phyloP scores from a whole-genome alignment of 2,797 vertebrate genomes.

The Furcifer pardalis region DNA sequence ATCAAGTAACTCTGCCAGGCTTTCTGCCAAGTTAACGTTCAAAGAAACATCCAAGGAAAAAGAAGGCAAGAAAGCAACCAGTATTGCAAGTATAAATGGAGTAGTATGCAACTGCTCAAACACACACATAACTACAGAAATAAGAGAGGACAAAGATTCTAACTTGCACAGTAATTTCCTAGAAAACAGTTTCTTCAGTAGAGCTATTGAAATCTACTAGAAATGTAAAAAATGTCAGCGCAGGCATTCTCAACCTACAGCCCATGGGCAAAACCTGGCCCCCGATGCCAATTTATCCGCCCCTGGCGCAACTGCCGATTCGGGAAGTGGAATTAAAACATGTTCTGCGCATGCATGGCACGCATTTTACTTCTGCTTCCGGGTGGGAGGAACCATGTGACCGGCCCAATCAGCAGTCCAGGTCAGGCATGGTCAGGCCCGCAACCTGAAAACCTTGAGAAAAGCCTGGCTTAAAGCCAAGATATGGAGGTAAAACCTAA shows the following conservation, averaged over 20 bases:
- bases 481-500: not conserved
- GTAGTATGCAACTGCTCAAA: not conserved
- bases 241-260: no score
- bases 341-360: no score
- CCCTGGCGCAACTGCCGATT: no score
- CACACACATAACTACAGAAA: not conserved
- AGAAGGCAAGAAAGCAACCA: not conserved
- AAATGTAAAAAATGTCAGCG: not conserved
- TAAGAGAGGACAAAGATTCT: not conserved
- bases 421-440: no score
- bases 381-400: no score
- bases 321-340: no score
- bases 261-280: no score
- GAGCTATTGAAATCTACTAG: not conserved
- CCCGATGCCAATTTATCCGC: no score
- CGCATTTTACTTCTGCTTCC: no score
- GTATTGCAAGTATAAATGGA: not conserved
- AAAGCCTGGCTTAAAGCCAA: not conserved
- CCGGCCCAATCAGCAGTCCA: no score
- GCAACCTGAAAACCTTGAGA: no score
- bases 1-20: conserved; percentile 18
- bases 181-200: not conserved
- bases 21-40: conserved; percentile 12
- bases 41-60: not conserved
- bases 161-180: not conserved